phyloP scores from a whole-genome alignment of 2,113 vertebrate genomes.

The Naja naja region DNA sequence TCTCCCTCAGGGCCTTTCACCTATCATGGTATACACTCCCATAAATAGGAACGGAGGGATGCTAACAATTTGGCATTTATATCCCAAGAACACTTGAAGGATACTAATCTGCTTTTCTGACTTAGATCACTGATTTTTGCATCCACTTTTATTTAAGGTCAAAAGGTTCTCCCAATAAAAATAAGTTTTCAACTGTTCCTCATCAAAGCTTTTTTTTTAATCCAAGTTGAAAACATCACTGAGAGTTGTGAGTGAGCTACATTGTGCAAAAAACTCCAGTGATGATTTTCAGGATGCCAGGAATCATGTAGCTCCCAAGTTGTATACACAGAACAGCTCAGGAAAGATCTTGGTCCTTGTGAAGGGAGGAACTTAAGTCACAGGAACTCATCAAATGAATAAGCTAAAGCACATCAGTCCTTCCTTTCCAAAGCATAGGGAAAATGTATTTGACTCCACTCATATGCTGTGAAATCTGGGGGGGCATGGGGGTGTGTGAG shows the following conservation, averaged over 20 bases:
- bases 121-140: background rate
- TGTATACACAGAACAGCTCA: background rate
- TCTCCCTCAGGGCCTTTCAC: background rate
- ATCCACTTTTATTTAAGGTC: background rate
- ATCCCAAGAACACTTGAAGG: background rate
- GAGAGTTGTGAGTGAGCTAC: background rate
- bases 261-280: background rate
- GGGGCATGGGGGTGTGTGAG: too few species aligned
- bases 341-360: background rate
- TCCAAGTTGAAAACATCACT: background rate
- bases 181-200: background rate
- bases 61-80: background rate
- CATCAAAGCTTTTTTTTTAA: background rate
- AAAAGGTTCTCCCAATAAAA: background rate
- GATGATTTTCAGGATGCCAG: background rate
- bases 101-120: background rate
- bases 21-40: background rate
- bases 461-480: background rate
- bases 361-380: background rate
- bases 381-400: background rate
- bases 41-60: background rate
- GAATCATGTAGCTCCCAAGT: background rate
- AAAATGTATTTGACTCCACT: background rate
- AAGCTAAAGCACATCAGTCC: background rate
- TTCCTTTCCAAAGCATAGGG: background rate